These are phyloP conservation scores for Cheilosia vulpina DNA, from an alignment of 2,888 invertebrate species.

Conservation along the genomic window DNA sequence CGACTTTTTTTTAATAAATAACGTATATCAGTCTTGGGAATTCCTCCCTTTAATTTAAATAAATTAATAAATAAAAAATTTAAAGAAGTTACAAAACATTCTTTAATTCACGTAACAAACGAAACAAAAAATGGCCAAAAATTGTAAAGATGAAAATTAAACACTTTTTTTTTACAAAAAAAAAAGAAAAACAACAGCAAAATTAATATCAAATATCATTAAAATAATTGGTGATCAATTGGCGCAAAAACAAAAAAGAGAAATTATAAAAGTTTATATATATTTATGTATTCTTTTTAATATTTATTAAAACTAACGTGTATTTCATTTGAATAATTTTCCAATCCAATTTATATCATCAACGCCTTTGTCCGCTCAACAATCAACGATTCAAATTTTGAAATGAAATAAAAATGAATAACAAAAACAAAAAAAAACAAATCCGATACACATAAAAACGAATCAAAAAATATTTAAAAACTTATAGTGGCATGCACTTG, in stretches of 20 bases:
- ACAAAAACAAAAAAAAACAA: conserved; percentile 29
- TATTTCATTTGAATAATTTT: conserved; percentile 73
- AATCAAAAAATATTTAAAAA: conserved; percentile 80
- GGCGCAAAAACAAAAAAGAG: conserved; percentile 71
- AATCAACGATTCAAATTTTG: conserved; percentile 56
- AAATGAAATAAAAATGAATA: conserved; percentile 46
- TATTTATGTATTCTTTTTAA: conserved; percentile 67
- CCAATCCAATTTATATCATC: conserved; percentile 67
- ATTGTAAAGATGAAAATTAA: conserved; percentile 50
- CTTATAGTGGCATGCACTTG: conserved; percentile 98
- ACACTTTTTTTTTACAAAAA: conserved; percentile 17
- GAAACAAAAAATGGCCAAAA: conserved; percentile 60
- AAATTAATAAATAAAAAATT: conserved; percentile 13
- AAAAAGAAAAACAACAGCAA: conserved; percentile 5
- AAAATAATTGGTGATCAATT: conserved; percentile 36
- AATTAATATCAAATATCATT: conserved; percentile 5
- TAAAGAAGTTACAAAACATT: conserved; percentile 37
- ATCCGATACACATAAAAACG: conserved; percentile 41
- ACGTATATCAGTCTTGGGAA: conserved; percentile 75
- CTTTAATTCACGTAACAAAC: conserved; percentile 29
- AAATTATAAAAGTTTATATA: conserved; percentile 67
- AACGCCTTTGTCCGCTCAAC: conserved; percentile 65
- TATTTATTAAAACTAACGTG: conserved; percentile 68
- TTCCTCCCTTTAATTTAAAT: conserved; percentile 73
- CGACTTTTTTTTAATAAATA: conserved; percentile 27